Evolutionary conservation across 2,888 invertebrate genomes (phyloP).

Genomic region (Ariolimax columbianus): DNA sequence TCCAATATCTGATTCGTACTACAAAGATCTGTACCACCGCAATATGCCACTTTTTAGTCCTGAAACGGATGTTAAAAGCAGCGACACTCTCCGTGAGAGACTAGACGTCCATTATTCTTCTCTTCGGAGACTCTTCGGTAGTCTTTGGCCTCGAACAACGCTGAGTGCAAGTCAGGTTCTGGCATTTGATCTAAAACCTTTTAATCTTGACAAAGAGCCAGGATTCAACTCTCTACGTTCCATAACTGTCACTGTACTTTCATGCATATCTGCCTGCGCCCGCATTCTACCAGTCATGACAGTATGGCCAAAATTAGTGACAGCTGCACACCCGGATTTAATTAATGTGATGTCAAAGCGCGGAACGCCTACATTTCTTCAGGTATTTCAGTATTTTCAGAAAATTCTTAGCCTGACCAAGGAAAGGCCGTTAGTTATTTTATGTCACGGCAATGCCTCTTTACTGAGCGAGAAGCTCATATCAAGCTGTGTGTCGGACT

Average conservation of each 20-base stretch:
- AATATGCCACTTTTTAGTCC: constrained; percentile 15
- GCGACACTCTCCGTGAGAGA: background rate
- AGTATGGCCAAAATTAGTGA: constrained; percentile 1
- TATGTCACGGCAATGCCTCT: constrained; percentile 15
- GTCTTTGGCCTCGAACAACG: background rate
- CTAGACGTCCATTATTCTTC: constrained; percentile 20
- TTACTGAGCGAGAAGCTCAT: constrained; percentile 34
- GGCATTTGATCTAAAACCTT: constrained; percentile 20
- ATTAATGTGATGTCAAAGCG: constrained; percentile 3
- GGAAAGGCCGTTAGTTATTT: constrained; percentile 30
- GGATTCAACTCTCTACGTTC: background rate
- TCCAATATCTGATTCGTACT: constrained; percentile 5
- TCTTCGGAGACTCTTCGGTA: constrained; percentile 20
- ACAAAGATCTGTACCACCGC: constrained; percentile 19
- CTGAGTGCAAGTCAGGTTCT: background rate
- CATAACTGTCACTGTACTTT: constrained; percentile 8
- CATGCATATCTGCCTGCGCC: background rate
- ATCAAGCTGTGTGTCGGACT: background rate
- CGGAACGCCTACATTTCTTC: constrained; percentile 20
- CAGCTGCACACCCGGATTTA: constrained; percentile 13
- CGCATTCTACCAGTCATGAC: background rate
- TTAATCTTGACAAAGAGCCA: background rate
- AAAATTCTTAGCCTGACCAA: background rate
- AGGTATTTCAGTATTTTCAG: constrained; percentile 32
- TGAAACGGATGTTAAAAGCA: background rate